Conservation (phyloP, 2,888 invertebrate genomes). For the Epistrophe grossulariae region DNA sequence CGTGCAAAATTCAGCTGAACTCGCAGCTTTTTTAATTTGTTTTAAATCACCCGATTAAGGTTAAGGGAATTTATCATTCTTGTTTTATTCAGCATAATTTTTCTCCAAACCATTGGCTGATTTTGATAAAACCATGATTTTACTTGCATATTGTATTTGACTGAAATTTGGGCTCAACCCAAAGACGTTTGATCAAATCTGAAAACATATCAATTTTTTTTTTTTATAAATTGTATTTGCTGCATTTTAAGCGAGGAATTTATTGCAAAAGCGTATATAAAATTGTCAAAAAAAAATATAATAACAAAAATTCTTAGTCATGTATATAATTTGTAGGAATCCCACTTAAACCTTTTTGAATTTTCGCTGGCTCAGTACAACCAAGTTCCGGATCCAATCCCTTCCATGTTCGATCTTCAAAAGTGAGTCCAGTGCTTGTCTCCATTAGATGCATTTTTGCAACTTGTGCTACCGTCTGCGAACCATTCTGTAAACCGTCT, state of each 20-base stretch:
- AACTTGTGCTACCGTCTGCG: slow-evolving; percentile 80
- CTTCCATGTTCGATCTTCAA: slow-evolving; percentile 90
- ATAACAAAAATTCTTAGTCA: slow-evolving; percentile 76
- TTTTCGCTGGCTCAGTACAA: slow-evolving; percentile 88
- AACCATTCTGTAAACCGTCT: slow-evolving; percentile 70
- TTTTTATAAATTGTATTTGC: background rate
- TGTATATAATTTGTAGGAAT: slow-evolving; percentile 88
- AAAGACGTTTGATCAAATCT: no score
- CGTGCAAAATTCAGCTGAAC: no score
- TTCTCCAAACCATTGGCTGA: no score
- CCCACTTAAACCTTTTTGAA: slow-evolving; percentile 90
- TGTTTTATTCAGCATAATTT: no score
- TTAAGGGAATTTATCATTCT: no score
- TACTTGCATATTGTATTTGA: no score
- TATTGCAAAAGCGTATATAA: slow-evolving; percentile 45
- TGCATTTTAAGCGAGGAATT: slow-evolving; percentile 45
- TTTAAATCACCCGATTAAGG: no score
- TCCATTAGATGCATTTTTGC: slow-evolving; percentile 81
- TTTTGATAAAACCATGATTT: no score
- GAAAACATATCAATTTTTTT: background rate
- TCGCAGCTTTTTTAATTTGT: no score
- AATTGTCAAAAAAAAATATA: slow-evolving; percentile 27
- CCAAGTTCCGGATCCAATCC: slow-evolving; percentile 94
- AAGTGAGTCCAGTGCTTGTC: slow-evolving; percentile 79
- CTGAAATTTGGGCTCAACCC: no score